Percentiles rank a stretch among this genome's conserved stretches.
Conservation (phyloP, 2,888 invertebrate genomes). For the Athalia rosae region DNA sequence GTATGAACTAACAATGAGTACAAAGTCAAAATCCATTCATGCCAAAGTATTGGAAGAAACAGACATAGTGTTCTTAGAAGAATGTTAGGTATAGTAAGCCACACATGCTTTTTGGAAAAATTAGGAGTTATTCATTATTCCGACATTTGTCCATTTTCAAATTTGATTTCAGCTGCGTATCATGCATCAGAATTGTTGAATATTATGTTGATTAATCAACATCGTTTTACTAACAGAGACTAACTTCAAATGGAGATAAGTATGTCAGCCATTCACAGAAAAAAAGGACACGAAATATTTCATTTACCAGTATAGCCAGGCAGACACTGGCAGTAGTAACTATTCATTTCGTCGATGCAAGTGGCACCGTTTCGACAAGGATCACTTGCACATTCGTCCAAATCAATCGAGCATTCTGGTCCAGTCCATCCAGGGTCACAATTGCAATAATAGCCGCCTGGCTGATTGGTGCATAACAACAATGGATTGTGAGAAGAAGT, state of each 20-base stretch:
- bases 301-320: slow-evolving; percentile 77
- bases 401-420: slow-evolving; percentile 76
- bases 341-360: slow-evolving; percentile 76
- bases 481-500: slow-evolving; percentile 16
- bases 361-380: slow-evolving; percentile 81
- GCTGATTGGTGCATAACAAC: slow-evolving; percentile 65
- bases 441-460: slow-evolving; percentile 80
- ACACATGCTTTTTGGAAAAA: too few relatives aligned
- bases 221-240: neutral
- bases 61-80: neutral
- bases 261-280: neutral
- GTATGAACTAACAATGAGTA: too few relatives aligned
- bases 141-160: too few relatives aligned
- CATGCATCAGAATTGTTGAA: neutral
- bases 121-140: too few relatives aligned
- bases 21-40: neutral
- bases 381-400: slow-evolving; percentile 77
- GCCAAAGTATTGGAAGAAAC: slow-evolving; percentile 3
- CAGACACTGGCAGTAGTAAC: slow-evolving; percentile 78
- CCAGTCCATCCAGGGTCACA: slow-evolving; percentile 84
- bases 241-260: neutral
- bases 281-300: neutral
- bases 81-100: neutral
- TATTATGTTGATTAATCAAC: neutral
- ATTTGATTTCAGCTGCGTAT: neutral